A percentile compares a stretch with the other conserved stretches of the same genome.
Evolutionary conservation across 2,888 invertebrate species (phyloP).

Genomic region (Scaptodrosophila latifasciaeformis): DNA sequence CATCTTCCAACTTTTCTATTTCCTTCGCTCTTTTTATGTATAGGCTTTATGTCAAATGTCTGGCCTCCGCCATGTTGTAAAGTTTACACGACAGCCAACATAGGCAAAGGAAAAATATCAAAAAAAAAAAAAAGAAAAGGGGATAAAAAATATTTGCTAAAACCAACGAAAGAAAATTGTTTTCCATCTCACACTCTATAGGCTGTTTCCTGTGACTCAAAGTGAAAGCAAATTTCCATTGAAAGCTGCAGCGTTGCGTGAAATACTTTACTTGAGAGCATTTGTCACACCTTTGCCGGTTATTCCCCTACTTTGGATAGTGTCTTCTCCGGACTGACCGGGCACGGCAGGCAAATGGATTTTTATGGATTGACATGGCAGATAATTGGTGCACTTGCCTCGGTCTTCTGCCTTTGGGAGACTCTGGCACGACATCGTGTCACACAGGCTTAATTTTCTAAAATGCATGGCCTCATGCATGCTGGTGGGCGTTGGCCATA

Average conservation of each 20-base stretch:
- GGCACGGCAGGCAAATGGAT: slow-evolving; percentile 54
- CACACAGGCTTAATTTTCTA: slow-evolving; percentile 30
- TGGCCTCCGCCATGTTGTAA: slow-evolving; percentile 58
- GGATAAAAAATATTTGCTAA: slow-evolving; percentile 27
- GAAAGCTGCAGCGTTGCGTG: slow-evolving; percentile 68
- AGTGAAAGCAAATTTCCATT: slow-evolving; percentile 61
- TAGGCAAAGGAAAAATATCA: slow-evolving; percentile 18
- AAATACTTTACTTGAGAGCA: slow-evolving; percentile 67
- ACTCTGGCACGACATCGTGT: slow-evolving; percentile 6
- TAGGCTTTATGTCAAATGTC: slow-evolving; percentile 62
- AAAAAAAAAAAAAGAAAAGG: neutral
- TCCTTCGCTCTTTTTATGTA: no score
- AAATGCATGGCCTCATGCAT: neutral
- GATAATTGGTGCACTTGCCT: slow-evolving; percentile 58
- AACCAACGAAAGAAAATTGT: slow-evolving; percentile 50
- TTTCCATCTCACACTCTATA: slow-evolving; percentile 29
- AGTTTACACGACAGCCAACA: slow-evolving; percentile 43
- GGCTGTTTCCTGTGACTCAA: slow-evolving; percentile 34
- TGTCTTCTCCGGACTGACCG: slow-evolving; percentile 13
- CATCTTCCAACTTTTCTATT: no score
- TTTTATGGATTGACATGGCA: slow-evolving; percentile 64
- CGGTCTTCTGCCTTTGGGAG: neutral
- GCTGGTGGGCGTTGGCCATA: no score
- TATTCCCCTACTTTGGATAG: no score
- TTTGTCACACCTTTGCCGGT: slow-evolving; percentile 59